These are phyloP conservation scores for Pararge aegeria DNA, from an alignment of 1,140 invertebrate genomes.

Conservation along the genomic window DNA sequence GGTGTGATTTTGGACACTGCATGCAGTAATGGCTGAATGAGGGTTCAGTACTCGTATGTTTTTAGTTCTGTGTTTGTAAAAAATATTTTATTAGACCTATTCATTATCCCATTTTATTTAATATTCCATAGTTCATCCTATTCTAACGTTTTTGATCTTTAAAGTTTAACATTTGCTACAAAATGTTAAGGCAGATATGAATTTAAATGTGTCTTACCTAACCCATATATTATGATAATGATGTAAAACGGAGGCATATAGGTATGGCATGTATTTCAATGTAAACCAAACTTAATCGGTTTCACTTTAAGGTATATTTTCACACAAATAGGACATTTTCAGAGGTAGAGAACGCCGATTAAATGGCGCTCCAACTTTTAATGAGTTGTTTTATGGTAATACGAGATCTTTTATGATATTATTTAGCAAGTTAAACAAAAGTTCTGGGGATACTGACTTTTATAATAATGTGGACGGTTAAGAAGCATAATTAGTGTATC, in stretches of 20 bases:
- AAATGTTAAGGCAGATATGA: neutral
- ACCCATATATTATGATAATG: constrained; percentile 2
- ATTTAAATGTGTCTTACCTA: constrained; percentile 3
- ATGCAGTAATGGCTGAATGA: too few species aligned
- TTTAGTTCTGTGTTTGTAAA: too few species aligned
- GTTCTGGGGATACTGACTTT: neutral
- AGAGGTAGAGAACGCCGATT: neutral
- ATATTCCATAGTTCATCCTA: too few species aligned
- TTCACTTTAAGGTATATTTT: neutral
- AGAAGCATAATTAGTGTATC: neutral
- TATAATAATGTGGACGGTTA: neutral
- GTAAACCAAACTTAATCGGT: neutral
- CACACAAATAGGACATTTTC: neutral
- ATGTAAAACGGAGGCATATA: neutral
- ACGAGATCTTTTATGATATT: constrained; percentile 1
- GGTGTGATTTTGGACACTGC: too few species aligned
- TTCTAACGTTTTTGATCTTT: too few species aligned
- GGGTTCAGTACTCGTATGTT: too few species aligned
- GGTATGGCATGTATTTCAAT: neutral
- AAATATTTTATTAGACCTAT: too few species aligned
- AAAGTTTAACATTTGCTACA: neutral
- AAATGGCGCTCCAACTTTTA: constrained; percentile 3
- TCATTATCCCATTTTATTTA: too few species aligned
- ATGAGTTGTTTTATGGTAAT: constrained; percentile 9
- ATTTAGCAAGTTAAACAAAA: constrained; percentile 2